phyloP scores from a whole-genome alignment of 2,797 vertebrate genomes.

The Enteromius mattozi region DNA sequence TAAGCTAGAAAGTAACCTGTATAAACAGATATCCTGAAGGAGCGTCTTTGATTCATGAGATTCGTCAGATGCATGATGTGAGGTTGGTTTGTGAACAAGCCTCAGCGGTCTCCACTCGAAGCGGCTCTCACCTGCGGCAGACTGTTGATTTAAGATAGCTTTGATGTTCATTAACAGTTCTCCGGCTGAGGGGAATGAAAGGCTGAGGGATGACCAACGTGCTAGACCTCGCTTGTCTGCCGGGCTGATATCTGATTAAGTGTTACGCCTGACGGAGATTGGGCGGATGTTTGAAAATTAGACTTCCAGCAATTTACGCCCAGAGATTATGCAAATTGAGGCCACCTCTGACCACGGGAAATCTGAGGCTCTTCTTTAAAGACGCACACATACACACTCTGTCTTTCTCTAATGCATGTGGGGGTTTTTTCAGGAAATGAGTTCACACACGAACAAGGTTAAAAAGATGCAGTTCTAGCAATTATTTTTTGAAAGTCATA shows the following conservation, averaged over 20 bases:
- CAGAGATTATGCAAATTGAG: constrained; percentile 61
- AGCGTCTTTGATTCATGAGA: constrained; percentile 48
- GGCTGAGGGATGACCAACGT: constrained; percentile 61
- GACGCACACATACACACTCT: neutral
- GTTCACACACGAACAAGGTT: constrained; percentile 3
- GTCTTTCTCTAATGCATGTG: constrained; percentile 17
- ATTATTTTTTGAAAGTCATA: constrained; percentile 14
- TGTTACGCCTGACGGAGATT: constrained; percentile 79
- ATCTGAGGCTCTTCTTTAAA: constrained; percentile 74
- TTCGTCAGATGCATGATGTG: neutral
- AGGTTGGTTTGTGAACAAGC: constrained; percentile 19
- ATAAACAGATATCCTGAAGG: constrained; percentile 27
- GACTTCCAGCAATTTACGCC: constrained; percentile 81
- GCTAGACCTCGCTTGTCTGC: constrained; percentile 42
- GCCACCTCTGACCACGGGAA: constrained; percentile 46
- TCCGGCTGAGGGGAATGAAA: constrained; percentile 77
- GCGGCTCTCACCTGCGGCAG: constrained; percentile 61
- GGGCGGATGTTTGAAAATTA: constrained; percentile 78
- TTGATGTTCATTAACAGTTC: constrained; percentile 84
- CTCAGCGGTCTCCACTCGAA: constrained; percentile 41
- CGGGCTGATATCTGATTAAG: constrained; percentile 85
- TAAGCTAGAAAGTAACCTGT: neutral
- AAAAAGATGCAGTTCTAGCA: constrained; percentile 23
- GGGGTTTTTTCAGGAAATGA: neutral
- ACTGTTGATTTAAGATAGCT: constrained; percentile 80